Evolutionary conservation across 2,888 invertebrate species (phyloP), one percentile per base, ranked within the genome.

Genomic region (Dasysyrphus tricinctus): DNA sequence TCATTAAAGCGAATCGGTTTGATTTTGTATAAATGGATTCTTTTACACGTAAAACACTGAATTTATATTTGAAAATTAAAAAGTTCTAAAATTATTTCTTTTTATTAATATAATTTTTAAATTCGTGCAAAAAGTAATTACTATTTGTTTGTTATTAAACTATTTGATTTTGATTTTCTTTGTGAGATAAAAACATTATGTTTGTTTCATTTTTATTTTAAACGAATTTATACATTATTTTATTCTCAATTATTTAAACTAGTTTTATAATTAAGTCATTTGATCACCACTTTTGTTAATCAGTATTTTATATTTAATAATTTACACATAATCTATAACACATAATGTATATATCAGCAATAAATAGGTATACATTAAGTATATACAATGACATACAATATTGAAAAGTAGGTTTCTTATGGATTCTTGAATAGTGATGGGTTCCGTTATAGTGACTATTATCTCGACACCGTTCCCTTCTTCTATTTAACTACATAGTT

Each of bases 1-100:
- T 86, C 81, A 72, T 79, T 86, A 86, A 86, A 86, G 86, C 86
- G 86, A 86, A 75, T 79, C 42, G 78, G 54, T 78, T 86, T 86
- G 47, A 57, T 54, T 69, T 85, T 79, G 78, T 79, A 72, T 80
- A 59, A 75, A 54, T 65, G 56, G 63, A 47, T 37, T 61, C 14
- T 54, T 32, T 37, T 61, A 70, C 61, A 77, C 54, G 11, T 67
- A 37, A 67, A 67, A 81, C 74, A 78, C 37, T 34, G 44, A 29
- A 59, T 61, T 82, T 42, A 63, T 14, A 59, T 12, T 42, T 42
- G 39, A 51, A 63, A 39, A 54, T 54, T 56, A 79, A 72, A 72
- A 39, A 14, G 34, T 44, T 74, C 51, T 61, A 51, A 59, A 44
- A 63, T 44, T 51, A 47, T 39, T 63, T 57, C 57, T 39, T 19